Conservation (phyloP, 2,113 vertebrate species). For the Corydoras maculifer region DNA sequence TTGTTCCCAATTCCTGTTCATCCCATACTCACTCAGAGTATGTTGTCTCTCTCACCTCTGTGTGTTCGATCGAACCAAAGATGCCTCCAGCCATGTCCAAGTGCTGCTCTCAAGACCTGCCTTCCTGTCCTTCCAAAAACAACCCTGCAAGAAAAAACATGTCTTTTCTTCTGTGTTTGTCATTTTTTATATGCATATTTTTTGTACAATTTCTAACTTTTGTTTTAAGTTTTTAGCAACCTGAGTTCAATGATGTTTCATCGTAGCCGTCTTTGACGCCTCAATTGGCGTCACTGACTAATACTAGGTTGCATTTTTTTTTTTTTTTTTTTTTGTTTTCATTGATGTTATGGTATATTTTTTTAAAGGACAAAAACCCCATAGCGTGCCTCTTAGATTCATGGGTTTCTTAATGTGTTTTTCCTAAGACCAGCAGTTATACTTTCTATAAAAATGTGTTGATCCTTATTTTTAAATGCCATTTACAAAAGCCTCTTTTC, state of each 20-base stretch:
- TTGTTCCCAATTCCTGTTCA: conserved; percentile 50
- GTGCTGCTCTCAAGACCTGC: conserved; percentile 97
- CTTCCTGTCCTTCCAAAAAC: conserved; percentile 91
- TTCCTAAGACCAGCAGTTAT: conserved; percentile 97
- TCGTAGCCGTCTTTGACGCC: conserved; percentile 67
- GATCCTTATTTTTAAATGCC: conserved; percentile 86
- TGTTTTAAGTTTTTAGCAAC: conserved; percentile 79
- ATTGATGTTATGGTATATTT: conserved; percentile 50
- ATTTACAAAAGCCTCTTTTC: conserved; percentile 80
- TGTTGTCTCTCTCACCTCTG: conserved; percentile 77
- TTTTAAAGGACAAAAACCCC: conserved; percentile 72
- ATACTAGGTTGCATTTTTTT: conserved; percentile 53
- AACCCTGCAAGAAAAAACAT: conserved; percentile 75
- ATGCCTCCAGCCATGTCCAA: conserved; percentile 93
- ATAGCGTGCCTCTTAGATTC: conserved; percentile 98
- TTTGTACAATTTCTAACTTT: conserved; percentile 87
- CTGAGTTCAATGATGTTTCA: conserved; percentile 81
- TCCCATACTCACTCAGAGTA: conserved; percentile 64
- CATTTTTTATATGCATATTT: conserved; percentile 28
- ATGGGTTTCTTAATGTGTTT: conserved; percentile 95
- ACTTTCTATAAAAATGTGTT: conserved; percentile 96
- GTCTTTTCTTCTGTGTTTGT: conserved; percentile 48
- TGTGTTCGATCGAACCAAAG: conserved; percentile 97
- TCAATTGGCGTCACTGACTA: conserved; percentile 46
- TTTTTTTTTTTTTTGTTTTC: conserved; percentile 71